Evolutionary conservation across 2,888 invertebrate genomes (phyloP), one percentile per base, ranked within the genome.

Genomic region (Zhuqinia jingwanae): DNA sequence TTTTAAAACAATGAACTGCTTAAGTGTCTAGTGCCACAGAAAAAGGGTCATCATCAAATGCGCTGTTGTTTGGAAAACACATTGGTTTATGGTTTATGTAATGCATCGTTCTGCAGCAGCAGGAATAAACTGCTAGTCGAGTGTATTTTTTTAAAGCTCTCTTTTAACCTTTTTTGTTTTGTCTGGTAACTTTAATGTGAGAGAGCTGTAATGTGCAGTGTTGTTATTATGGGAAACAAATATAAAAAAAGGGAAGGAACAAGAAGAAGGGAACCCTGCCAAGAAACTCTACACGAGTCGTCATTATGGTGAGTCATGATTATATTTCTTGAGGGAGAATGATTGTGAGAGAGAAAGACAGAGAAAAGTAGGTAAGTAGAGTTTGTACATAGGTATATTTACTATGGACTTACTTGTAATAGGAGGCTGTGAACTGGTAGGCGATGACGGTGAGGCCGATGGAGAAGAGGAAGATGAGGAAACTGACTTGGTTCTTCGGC

Each of bases 331-430:
- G 60, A 42, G 60, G 20, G n/a, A 79, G 60, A 82, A 60, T n/a
- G 53, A 42, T 20, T 15, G 15, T 68, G 45, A 70, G 22, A 47
- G 58, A 22, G 36, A 73, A 73, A 81, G 1, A 36, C n/a, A 27
- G 27, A 73, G n/a, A 53, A 75, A 75, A 75, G 30, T 8, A 75
- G 11, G 8, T 5, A 13, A 13, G 17, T n/a, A 22, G 47, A 45
- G 15, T 17, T 53, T 6, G n/a, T n/a, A n/a, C n/a, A n/a, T n/a
- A n/a, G n/a, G 27, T 5, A 30, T 15, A 68, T 68, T 20, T 17
- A 13, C 10, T 11, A 1, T 22, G 42, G 10, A 63, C 85, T 88
- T 88, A 88, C 88, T 68, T 78, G 85, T 88, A 47, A 88, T 88
- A n/a, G 47, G 70, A 8, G 82, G 85, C 47, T 88, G 88, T 60